Conservation (phyloP, 2,797 vertebrate genomes). For the Sebastes ruberrimus region DNA sequence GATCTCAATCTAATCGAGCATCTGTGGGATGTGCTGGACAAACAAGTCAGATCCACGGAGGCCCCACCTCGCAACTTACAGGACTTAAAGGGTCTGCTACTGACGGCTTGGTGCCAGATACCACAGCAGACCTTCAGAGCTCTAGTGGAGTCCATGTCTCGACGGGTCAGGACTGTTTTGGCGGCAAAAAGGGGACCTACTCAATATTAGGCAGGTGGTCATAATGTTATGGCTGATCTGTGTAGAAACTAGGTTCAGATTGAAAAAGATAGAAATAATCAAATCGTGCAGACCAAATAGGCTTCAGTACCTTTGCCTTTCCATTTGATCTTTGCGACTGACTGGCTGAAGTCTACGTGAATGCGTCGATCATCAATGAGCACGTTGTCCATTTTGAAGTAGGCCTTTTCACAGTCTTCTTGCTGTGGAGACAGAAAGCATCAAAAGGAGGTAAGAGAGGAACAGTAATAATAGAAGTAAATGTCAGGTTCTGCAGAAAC, state of each 20-base stretch:
- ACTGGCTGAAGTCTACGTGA: slow-evolving; percentile 99
- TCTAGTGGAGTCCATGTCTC: too few species aligned
- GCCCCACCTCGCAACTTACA: too few species aligned
- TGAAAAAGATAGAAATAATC: background rate
- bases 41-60: too few species aligned
- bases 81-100: too few species aligned
- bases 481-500: background rate
- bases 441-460: background rate
- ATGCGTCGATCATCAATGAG: slow-evolving; percentile 96
- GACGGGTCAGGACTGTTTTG: too few species aligned
- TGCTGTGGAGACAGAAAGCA: slow-evolving; percentile 78
- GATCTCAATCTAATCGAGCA: fast-evolving
- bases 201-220: too few species aligned
- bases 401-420: slow-evolving; percentile 98
- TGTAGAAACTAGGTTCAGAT: background rate
- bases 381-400: slow-evolving; percentile 99
- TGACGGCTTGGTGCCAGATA: too few species aligned
- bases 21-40: too few species aligned
- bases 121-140: too few species aligned
- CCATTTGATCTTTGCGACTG: slow-evolving; percentile 96
- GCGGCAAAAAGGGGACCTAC: too few species aligned
- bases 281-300: background rate
- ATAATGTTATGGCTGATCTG: too few species aligned
- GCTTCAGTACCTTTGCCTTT: slow-evolving; percentile 91
- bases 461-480: background rate